Evolutionary conservation across 2,888 invertebrate genomes (phyloP).

Genomic region (Acronicta alni): DNA sequence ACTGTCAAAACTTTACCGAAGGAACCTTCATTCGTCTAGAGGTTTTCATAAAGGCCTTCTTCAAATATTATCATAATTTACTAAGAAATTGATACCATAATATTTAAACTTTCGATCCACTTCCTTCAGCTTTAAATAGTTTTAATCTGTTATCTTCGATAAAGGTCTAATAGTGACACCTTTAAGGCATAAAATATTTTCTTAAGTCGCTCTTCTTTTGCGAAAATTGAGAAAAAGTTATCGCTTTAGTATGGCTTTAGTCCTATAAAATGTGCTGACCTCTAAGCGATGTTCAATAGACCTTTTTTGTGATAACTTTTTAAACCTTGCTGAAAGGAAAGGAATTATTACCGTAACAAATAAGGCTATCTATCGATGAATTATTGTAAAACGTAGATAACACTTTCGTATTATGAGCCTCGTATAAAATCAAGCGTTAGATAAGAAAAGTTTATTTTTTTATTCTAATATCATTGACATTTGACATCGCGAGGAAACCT

Average conservation of each 20-base stretch:
- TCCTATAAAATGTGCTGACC: constrained; percentile 45
- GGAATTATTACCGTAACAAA: constrained; percentile 54
- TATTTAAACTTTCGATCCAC: constrained; percentile 31
- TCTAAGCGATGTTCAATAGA: constrained; percentile 50
- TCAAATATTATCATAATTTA: constrained; percentile 50
- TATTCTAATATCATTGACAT: no score
- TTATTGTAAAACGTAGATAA: constrained; percentile 35
- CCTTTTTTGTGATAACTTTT: constrained; percentile 52
- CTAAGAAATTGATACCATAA: constrained; percentile 50
- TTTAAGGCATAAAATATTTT: constrained; percentile 39
- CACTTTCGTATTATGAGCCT: constrained; percentile 16
- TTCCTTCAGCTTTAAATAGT: constrained; percentile 40
- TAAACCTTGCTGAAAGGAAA: constrained; percentile 50
- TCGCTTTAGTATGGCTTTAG: constrained; percentile 37
- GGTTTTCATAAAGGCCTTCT: constrained; percentile 31
- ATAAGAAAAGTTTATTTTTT: background rate
- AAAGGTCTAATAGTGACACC: constrained; percentile 32
- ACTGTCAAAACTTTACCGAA: constrained; percentile 54
- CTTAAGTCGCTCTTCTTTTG: constrained; percentile 36
- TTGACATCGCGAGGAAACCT: no score
- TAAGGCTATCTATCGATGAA: constrained; percentile 43
- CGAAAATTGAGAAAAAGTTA: constrained; percentile 40
- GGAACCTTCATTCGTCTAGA: constrained; percentile 40
- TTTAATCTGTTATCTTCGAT: constrained; percentile 45
- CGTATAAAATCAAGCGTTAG: constrained; percentile 14